Evolutionary conservation across 2,797 vertebrate genomes (phyloP), one percentile per base, ranked within the genome.

Genomic region (Todus mexicanus): DNA sequence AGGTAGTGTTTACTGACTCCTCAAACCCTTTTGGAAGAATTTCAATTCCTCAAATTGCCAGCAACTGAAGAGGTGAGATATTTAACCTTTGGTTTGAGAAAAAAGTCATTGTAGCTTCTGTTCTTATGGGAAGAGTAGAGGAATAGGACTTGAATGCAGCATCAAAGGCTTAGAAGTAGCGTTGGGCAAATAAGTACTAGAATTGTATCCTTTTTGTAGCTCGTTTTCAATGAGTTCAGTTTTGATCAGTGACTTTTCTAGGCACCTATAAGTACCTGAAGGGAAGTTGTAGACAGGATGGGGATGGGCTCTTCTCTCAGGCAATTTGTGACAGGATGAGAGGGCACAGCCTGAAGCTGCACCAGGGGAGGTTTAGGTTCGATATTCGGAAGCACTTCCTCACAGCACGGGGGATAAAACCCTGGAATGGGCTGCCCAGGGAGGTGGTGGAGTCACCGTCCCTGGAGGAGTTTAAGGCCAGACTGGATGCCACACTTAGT

Each of bases 251-350:
- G 61, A 87, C 48, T 76, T 66, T 84, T 85, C 56, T 42, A 78
- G 31, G 54, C 0, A 0, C 37, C 66, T 69, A 31, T 43, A 68
- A 15, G n/a, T n/a, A n/a, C n/a, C n/a, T n/a, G n/a, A n/a, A n/a
- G n/a, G n/a, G n/a, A n/a, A n/a, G n/a, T n/a, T n/a, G n/a, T n/a
- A n/a, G n/a, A n/a, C n/a, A n/a, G n/a, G n/a, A n/a, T n/a, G n/a
- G n/a, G n/a, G n/a, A n/a, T n/a, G n/a, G n/a, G n/a, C n/a, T n/a
- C n/a, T n/a, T n/a, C n/a, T n/a, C n/a, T n/a, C n/a, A n/a, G n/a
- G n/a, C n/a, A n/a, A n/a, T n/a, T n/a, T n/a, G n/a, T n/a, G n/a
- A n/a, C n/a, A n/a, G n/a, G n/a, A n/a, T n/a, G n/a, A n/a, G n/a
- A n/a, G n/a, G n/a, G n/a, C n/a, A n/a, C n/a, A n/a, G n/a, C n/a